Percentiles rank a stretch among this genome's conserved stretches.
phyloP scores from a whole-genome alignment of 2,113 vertebrate species.

The Haemorhous mexicanus region DNA sequence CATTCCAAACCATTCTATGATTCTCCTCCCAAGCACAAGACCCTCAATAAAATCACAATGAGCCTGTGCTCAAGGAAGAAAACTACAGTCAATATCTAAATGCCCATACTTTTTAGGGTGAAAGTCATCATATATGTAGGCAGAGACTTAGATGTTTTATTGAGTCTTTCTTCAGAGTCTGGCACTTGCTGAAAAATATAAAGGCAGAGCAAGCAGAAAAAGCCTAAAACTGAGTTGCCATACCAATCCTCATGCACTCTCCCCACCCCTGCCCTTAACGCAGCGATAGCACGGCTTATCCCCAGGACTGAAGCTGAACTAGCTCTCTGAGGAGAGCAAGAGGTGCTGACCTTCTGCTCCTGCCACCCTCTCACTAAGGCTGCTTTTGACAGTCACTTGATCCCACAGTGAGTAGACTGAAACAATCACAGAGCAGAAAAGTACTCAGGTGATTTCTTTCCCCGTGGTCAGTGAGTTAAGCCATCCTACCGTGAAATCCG shows the following conservation, averaged over 20 bases:
- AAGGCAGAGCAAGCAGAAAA: not conserved
- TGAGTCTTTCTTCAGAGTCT: not conserved
- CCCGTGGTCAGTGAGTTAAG: rapidly evolving
- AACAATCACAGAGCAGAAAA: not conserved
- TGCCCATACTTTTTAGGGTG: not conserved
- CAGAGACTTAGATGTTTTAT: not conserved
- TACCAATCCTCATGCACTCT: not conserved
- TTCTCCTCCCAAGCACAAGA: not conserved
- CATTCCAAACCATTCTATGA: not conserved
- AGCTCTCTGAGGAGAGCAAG: not conserved
- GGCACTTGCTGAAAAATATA: not conserved
- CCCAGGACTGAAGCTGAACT: not conserved
- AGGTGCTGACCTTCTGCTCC: not conserved
- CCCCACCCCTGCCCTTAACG: not conserved
- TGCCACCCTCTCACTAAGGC: not conserved
- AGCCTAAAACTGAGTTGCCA: not conserved
- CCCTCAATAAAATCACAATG: not conserved
- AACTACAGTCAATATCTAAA: not conserved
- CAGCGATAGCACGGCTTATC: not conserved
- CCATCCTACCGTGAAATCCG: not conserved
- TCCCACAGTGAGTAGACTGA: rapidly evolving
- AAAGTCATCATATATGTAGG: not conserved
- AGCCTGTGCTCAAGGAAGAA: not conserved
- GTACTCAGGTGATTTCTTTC: not conserved
- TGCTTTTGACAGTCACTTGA: not conserved